A percentile compares a stretch with the other conserved stretches of the same genome.
phyloP scores from a whole-genome alignment of 2,797 vertebrate genomes.

The Gallinago nigripennis region DNA sequence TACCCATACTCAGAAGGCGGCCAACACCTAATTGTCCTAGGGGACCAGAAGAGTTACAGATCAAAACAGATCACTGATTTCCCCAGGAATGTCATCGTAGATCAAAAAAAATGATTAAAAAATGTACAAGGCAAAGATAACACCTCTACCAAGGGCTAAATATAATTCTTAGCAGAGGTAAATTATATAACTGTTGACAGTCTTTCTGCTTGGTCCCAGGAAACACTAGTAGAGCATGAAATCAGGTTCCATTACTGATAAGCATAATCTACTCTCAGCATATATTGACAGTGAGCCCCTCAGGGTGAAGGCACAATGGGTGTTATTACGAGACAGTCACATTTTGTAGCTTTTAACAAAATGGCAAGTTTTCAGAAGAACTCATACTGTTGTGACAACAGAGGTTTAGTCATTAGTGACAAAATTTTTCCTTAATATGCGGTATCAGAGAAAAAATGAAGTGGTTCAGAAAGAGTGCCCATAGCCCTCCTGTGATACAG shows the following conservation, averaged over 20 bases:
- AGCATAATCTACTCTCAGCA: background rate
- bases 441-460: background rate
- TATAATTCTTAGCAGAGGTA: background rate
- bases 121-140: background rate
- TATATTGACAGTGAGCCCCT: background rate
- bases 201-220: background rate
- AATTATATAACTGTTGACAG: background rate
- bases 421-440: background rate
- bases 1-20: background rate
- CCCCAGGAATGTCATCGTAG: background rate
- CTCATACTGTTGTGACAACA: background rate
- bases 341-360: background rate
- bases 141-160: background rate
- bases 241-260: background rate
- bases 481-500: background rate
- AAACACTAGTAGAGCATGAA: background rate
- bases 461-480: background rate
- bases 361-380: background rate
- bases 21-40: background rate
- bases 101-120: background rate
- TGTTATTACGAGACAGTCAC: background rate
- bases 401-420: background rate
- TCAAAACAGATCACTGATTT: background rate
- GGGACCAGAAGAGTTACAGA: background rate
- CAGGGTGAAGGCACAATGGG: background rate